Base-by-base conservation (phyloP, 2,113 vertebrate genomes). In the Edolisoma coerulescens region DNA sequence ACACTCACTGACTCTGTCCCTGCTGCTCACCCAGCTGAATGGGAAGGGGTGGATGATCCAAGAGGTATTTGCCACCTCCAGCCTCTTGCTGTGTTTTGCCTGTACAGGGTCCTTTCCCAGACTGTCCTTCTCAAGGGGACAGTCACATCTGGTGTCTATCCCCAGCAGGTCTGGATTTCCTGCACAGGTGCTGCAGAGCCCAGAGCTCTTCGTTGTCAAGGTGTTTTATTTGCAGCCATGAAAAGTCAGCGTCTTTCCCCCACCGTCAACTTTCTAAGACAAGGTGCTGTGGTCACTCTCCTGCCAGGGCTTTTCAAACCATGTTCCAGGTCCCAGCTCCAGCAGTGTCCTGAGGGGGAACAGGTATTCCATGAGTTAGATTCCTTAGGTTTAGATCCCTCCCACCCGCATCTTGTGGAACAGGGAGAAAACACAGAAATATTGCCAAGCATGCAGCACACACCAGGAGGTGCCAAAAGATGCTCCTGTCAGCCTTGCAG, bases 401-500 rank as follows among this genome's bases (percentile, higher is more conserved):
- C n/a, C 23, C 49, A 19, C 21, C 26, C 0, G 2, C 5, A 32
- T 57, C 65, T 61, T 49, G n/a, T 52, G 27, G 54, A 68, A 60
- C 20, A 49, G 64, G 49, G 20, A 68, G 33, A 42, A 73, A 57
- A 57, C 18, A 64, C 26, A 79, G 70, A 60, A 79, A 59, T 18
- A 33, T 13, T 45, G 67, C 28, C 74, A 56, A 81, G 77, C 8
- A 1, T 3, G 49, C 17, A 13, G 69, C 44, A 71, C 14, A 13
- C 42, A 37, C 37, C 26, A 7, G 19, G 52, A 93, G 41, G 61
- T 30, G 20, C 41, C 53, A 44, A 41, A 75, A 79, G 79, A 49
- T 44, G 33, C 47, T 81, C 23, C 3, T 0, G 0, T 56, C 2
- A 10, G 35, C 44, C 67, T 60, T 10, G 0, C 7, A 16, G 30